Evolutionary conservation across 2,113 vertebrate species (phyloP).

Genomic region (Philantomba maxwellii): DNA sequence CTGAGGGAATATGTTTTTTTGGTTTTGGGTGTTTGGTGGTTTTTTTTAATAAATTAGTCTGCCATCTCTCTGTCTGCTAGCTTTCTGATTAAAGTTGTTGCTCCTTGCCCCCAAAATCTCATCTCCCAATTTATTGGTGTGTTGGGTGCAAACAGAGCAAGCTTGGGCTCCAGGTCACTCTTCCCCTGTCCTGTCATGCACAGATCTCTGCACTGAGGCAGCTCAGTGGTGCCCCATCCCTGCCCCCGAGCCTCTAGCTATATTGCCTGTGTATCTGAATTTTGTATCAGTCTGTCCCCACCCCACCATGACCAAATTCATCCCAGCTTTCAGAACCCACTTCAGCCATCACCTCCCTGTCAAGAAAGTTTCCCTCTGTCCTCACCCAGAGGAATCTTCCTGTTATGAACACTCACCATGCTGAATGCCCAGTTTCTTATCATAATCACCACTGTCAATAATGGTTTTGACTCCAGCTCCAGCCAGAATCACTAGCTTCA

Average conservation of each 20-base stretch:
- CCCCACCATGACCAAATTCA: background rate
- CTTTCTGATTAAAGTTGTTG: background rate
- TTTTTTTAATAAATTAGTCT: background rate
- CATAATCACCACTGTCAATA: background rate
- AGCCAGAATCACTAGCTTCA: background rate
- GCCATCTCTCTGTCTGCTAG: background rate
- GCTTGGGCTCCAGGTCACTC: background rate
- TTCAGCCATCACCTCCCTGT: background rate
- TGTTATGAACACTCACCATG: background rate
- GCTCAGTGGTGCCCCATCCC: background rate
- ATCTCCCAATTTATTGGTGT: background rate
- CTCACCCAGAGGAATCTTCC: background rate
- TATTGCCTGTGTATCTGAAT: background rate
- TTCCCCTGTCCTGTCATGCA: background rate
- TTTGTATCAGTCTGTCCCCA: background rate
- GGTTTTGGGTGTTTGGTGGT: rapidly evolving
- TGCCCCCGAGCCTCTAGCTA: background rate
- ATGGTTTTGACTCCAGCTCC: background rate
- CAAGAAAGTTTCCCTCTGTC: background rate
- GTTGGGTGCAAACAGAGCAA: background rate
- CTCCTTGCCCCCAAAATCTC: background rate
- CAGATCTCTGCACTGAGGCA: background rate
- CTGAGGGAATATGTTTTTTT: background rate
- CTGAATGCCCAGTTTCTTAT: background rate
- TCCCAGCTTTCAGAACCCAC: background rate